Conservation (phyloP, 2,113 vertebrate genomes). For the Micronycteris hirsuta region DNA sequence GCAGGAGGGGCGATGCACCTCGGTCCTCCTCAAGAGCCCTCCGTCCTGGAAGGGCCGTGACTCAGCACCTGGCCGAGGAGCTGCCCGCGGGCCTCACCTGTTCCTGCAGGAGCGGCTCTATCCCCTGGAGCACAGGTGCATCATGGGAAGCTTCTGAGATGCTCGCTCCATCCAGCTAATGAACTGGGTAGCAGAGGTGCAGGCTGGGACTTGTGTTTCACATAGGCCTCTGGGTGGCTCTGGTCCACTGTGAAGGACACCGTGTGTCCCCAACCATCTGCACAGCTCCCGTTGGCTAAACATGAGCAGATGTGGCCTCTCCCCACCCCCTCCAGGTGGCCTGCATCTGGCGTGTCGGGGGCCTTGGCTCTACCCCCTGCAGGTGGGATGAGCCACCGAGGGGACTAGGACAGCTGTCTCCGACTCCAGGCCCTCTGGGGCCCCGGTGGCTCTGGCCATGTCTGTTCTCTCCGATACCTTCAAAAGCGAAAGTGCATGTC, state of each 20-base stretch:
- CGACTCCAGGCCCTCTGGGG: background rate
- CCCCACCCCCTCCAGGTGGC: background rate
- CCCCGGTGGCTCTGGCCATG: background rate
- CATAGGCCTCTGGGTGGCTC: background rate
- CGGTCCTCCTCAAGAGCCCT: background rate
- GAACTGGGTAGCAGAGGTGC: accelerated
- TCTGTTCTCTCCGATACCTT: background rate
- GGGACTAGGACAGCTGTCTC: background rate
- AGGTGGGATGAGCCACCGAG: background rate
- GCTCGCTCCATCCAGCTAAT: accelerated
- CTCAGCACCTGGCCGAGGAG: accelerated
- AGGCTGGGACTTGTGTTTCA: background rate
- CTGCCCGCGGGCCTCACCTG: background rate
- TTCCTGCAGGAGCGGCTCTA: background rate
- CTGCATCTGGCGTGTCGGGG: background rate
- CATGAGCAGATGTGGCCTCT: accelerated
- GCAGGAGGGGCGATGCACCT: background rate
- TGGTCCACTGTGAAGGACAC: accelerated
- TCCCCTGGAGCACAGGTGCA: accelerated
- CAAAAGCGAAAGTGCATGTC: background rate
- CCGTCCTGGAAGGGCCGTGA: accelerated
- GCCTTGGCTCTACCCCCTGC: accelerated
- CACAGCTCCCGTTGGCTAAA: accelerated
- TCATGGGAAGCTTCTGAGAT: accelerated
- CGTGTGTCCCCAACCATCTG: accelerated